phyloP scores from a whole-genome alignment of 2,797 vertebrate species.

The Syngnathus acus region DNA sequence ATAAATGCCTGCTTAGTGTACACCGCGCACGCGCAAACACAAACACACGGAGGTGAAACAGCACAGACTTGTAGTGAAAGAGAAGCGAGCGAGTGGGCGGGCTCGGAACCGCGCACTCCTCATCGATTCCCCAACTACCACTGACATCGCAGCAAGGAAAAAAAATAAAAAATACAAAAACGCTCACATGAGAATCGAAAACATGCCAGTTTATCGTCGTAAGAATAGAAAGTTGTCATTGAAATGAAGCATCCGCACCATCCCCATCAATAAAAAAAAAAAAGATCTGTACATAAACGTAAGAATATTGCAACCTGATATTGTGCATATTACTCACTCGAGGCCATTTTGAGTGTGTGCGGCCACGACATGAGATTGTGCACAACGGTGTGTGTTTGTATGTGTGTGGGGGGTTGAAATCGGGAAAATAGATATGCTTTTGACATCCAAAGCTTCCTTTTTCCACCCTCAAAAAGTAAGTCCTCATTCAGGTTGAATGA shows the following conservation, averaged over 20 bases:
- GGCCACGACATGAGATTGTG: neutral
- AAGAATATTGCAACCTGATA: constrained; percentile 80
- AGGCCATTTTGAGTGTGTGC: neutral
- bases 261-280: constrained; percentile 63
- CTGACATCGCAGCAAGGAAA: constrained; percentile 37
- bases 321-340: constrained; percentile 73
- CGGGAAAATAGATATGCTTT: neutral
- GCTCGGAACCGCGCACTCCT: constrained; percentile 43
- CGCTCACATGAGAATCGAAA: constrained; percentile 54
- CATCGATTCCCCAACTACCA: constrained; percentile 46
- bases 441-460: neutral
- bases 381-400: neutral
- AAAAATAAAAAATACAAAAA: constrained; percentile 22
- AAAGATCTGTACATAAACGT: constrained; percentile 64
- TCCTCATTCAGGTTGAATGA: neutral
- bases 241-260: constrained; percentile 61
- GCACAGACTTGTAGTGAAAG: constrained; percentile 52
- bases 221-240: constrained; percentile 60
- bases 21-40: constrained; percentile 17
- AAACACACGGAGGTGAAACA: constrained; percentile 45
- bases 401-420: neutral
- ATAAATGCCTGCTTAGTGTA: constrained; percentile 59
- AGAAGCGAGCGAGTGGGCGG: constrained; percentile 50
- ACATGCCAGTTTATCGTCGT: constrained; percentile 57
- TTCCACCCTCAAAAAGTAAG: neutral